Evolutionary conservation across 2,888 invertebrate species (phyloP), one percentile per base, ranked within the genome.

Genomic region (Lasioglossum lativentre): DNA sequence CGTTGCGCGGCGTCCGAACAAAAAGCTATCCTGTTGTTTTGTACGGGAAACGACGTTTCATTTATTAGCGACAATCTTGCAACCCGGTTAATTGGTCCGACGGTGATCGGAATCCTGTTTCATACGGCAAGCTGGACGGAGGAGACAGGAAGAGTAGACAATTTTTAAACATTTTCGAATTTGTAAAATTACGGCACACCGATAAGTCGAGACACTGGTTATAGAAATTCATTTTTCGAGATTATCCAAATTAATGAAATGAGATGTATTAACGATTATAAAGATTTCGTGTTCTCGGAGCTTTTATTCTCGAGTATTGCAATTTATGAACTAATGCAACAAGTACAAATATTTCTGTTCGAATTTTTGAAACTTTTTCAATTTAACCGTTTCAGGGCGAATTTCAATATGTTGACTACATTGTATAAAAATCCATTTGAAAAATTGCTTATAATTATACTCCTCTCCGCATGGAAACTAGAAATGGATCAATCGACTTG

Each of bases 11-110:
- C 52, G 42, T 56, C 14, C 63, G 63, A 68, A 34, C 63, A 42
- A 47, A 63, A 66, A 45, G n/a, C 27, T 47, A n/a, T 47, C 34
- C 30, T 10, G 45, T 45, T 76, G 63, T 66, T 76, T 76, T 34
- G 66, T 45, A 23, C 16, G 3, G 52, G 45, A 76, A 34, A 34
- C 23, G 34, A 66, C 30, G 66, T 66, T 45, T 66, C 12, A 47
- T 45, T 76, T 76, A 63, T 42, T 70, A 38, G 40, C 38, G 34
- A 34, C 68, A 38, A 63, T 30, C 30, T 68, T n/a, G 34, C 23
- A 23, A 34, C 68, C 34, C 68, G 68, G 68, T 68, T 63, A 63
- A 63, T 63, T 63, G 30, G 63, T 19, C 2, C 6, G 63, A 30
- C 19, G 19, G 16, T 30, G 63, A 30, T 63, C 63, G 63, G 8